Conservation (phyloP, 2,113 vertebrate genomes). For the Phaethornis superciliosus region DNA sequence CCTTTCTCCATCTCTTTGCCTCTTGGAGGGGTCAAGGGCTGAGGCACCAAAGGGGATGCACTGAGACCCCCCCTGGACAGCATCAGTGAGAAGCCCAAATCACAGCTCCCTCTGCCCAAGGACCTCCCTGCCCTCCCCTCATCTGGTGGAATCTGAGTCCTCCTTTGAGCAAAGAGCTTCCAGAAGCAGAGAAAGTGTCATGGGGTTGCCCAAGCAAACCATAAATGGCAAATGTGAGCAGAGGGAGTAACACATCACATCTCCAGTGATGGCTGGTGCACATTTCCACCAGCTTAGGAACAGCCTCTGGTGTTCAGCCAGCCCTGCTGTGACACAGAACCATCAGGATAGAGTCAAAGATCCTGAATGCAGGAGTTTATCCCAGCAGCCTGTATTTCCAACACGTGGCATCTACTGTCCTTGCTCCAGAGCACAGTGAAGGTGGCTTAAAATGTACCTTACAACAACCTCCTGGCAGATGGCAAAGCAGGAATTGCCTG, state of each 20-base stretch:
- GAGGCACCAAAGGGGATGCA: neutral
- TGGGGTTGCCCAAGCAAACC: neutral
- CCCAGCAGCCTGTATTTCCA: neutral
- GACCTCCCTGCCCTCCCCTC: neutral
- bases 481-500: neutral
- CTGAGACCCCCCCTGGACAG: neutral
- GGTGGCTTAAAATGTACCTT: neutral
- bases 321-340: neutral
- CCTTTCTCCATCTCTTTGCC: neutral
- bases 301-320: neutral
- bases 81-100: neutral
- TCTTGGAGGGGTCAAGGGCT: neutral
- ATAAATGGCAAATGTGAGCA: neutral
- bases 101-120: neutral
- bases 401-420: neutral
- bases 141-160: neutral
- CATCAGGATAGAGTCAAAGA: fast-evolving
- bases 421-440: neutral
- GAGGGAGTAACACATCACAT: fast-evolving
- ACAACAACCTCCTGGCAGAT: neutral
- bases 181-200: neutral
- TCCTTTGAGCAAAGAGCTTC: neutral
- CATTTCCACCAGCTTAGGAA: neutral
- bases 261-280: neutral
- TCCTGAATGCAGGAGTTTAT: neutral